Conservation (phyloP, 2,113 vertebrate genomes). For the Corythornis cristatus region DNA sequence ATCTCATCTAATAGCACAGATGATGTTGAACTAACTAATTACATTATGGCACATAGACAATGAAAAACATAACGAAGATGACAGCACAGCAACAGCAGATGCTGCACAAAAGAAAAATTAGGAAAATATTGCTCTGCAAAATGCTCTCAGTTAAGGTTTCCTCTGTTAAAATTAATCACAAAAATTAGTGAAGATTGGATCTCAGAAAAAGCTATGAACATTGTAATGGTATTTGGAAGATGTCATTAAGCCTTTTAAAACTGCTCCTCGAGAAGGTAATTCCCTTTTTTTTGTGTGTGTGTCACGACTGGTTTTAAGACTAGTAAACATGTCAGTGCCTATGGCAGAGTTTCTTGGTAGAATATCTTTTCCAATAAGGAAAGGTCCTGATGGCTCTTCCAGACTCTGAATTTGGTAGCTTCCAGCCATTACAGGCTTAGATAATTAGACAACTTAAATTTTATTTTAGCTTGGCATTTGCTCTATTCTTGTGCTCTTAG, state of each 20-base stretch:
- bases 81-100: slow-evolving; percentile 73
- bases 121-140: slow-evolving; percentile 64
- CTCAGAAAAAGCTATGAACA: slow-evolving; percentile 36
- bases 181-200: slow-evolving; percentile 59
- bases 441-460: slow-evolving; percentile 61
- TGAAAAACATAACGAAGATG: slow-evolving; percentile 73
- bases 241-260: slow-evolving; percentile 19
- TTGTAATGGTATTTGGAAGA: slow-evolving; percentile 3
- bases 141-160: slow-evolving; percentile 59
- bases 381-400: slow-evolving; percentile 31
- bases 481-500: slow-evolving; percentile 26
- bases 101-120: slow-evolving; percentile 72
- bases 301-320: slow-evolving; percentile 24
- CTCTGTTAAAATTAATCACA: slow-evolving; percentile 67
- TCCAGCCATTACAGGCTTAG: slow-evolving; percentile 56
- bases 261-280: slow-evolving; percentile 36
- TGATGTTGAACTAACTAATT: slow-evolving; percentile 74
- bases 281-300: not conserved
- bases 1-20: slow-evolving; percentile 73
- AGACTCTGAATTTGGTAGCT: slow-evolving; percentile 46
- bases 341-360: slow-evolving; percentile 49
- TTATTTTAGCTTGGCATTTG: slow-evolving; percentile 60
- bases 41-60: slow-evolving; percentile 74
- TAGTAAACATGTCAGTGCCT: slow-evolving; percentile 54
- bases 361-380: slow-evolving; percentile 31